These are phyloP conservation scores for Axinella damicornis DNA, from an alignment of 37 sponge, comb jelly and placozoan species.

Conservation along the genomic window DNA sequence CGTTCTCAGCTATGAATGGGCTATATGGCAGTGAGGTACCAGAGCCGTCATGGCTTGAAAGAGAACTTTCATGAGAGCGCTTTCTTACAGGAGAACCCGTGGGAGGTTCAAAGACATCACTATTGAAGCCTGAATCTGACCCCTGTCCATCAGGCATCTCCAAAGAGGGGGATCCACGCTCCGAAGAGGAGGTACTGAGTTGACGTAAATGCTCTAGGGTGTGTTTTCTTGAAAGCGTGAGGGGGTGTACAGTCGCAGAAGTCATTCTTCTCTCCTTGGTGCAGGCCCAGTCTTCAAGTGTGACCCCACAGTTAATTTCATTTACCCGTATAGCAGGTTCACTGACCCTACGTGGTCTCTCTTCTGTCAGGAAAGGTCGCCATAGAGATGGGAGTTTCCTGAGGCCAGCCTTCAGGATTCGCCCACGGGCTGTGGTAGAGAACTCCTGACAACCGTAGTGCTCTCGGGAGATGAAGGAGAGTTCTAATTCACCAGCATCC, in stretches of 20 bases:
- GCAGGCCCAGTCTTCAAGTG: constrained; percentile 47
- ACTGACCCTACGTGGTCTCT: constrained; percentile 2
- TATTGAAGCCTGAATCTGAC: background rate
- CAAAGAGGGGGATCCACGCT: background rate
- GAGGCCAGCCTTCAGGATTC: constrained; percentile 42
- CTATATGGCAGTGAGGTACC: constrained; percentile 9
- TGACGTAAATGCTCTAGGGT: constrained; percentile 49
- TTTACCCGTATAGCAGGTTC: background rate
- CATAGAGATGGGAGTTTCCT: constrained; percentile 4
- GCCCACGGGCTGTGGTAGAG: constrained; percentile 8
- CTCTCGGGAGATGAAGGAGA: constrained; percentile 52
- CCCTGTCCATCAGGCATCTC: background rate
- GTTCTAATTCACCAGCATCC: constrained; percentile 33
- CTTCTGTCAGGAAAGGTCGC: background rate
- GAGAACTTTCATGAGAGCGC: constrained; percentile 44
- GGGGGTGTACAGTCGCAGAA: background rate
- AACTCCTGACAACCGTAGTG: constrained; percentile 71
- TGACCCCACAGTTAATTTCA: constrained; percentile 22
- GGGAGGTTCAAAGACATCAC: constrained; percentile 26
- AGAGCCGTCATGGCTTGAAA: constrained; percentile 39
- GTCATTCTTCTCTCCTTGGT: background rate
- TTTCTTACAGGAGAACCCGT: background rate
- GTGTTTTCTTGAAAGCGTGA: constrained; percentile 11
- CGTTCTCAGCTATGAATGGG: constrained; percentile 2
- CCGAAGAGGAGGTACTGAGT: constrained; percentile 26